These are phyloP conservation scores for Dione juno DNA, from an alignment of 2,888 invertebrate species.

Conservation along the genomic window DNA sequence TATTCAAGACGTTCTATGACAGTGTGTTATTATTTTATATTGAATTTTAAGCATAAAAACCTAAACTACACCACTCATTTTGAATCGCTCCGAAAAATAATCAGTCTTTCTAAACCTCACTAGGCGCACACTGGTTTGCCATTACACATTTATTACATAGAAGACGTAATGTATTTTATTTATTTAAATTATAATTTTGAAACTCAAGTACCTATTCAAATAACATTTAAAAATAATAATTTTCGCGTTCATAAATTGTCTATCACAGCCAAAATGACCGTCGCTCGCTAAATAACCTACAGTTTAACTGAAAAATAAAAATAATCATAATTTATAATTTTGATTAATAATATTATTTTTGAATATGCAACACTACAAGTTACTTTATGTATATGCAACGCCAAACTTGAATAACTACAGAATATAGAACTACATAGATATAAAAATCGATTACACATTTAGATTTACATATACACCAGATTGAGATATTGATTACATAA, in stretches of 20 bases:
- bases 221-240: not conserved
- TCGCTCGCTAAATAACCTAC: slow-evolving; percentile 51
- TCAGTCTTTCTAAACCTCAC: slow-evolving; percentile 41
- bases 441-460: slow-evolving; percentile 19
- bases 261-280: slow-evolving; percentile 78
- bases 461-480: not conserved
- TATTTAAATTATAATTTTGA: slow-evolving; percentile 26
- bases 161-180: slow-evolving; percentile 1
- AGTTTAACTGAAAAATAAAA: not conserved
- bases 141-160: not conserved
- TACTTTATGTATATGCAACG: slow-evolving; percentile 2
- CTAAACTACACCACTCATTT: not conserved
- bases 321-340: not conserved
- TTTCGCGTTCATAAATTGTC: not conserved
- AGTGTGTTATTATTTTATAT: not conserved
- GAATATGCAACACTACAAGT: not conserved
- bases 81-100: slow-evolving; percentile 31
- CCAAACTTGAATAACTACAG: slow-evolving; percentile 4
- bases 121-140: slow-evolving; percentile 4
- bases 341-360: not conserved
- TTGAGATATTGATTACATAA: slow-evolving; percentile 13
- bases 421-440: slow-evolving; percentile 12
- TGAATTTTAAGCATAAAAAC: not conserved
- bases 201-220: slow-evolving; percentile 14
- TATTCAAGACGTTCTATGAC: not conserved